These are phyloP conservation scores for Apis laboriosa DNA, from an alignment of 1,140 invertebrate species.

Conservation along the genomic window DNA sequence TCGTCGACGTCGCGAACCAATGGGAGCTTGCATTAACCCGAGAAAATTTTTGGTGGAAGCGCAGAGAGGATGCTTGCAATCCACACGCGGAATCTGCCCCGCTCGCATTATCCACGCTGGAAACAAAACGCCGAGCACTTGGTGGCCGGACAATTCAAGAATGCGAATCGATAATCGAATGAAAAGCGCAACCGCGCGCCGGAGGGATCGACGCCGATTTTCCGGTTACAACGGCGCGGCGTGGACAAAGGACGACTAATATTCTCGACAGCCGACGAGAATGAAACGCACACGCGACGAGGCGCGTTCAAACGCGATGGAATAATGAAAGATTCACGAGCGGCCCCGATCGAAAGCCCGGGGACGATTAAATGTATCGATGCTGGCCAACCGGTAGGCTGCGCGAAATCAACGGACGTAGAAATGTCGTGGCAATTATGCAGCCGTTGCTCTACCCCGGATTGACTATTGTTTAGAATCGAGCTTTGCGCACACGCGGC, in stretches of 20 bases:
- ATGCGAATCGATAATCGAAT: slow-evolving; percentile 65
- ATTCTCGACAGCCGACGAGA: background rate
- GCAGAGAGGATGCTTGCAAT: slow-evolving; percentile 24
- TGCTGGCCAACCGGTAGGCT: background rate
- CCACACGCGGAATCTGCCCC: slow-evolving; percentile 59
- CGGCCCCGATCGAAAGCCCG: background rate
- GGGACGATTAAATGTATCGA: background rate
- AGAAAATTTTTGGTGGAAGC: slow-evolving; percentile 33
- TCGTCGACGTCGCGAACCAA: too few species aligned
- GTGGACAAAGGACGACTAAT: slow-evolving; percentile 10
- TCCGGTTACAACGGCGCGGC: background rate
- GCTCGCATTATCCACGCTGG: slow-evolving; percentile 57
- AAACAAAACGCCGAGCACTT: slow-evolving; percentile 52
- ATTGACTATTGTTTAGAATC: background rate
- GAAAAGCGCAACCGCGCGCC: slow-evolving; percentile 51
- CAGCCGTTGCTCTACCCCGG: too few species aligned
- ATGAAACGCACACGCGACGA: background rate
- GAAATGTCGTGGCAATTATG: background rate
- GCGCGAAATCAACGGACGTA: background rate
- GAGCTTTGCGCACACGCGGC: background rate
- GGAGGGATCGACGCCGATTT: slow-evolving; percentile 6
- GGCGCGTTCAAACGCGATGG: background rate
- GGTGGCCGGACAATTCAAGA: slow-evolving; percentile 54
- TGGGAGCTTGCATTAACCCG: slow-evolving; percentile 2
- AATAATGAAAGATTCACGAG: background rate